phyloP scores from a whole-genome alignment of 2,888 invertebrate genomes.

The Pristionchus arcanus region DNA sequence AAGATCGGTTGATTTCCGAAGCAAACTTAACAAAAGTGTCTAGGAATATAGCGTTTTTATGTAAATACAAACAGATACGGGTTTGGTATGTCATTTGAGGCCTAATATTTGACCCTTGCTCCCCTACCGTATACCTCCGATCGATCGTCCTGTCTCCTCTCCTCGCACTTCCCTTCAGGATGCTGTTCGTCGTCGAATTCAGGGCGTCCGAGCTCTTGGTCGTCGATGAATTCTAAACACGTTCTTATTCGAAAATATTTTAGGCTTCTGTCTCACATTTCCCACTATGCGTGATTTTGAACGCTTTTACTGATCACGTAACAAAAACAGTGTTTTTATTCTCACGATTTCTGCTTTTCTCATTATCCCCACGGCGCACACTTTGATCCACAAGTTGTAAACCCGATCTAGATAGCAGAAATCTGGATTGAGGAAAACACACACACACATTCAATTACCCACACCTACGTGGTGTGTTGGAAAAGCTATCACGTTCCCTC shows the following conservation, averaged over 20 bases:
- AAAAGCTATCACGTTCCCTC: background rate
- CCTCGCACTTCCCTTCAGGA: conserved; percentile 23
- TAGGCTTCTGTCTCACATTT: background rate
- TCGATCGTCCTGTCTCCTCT: background rate
- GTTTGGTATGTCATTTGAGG: too few species aligned
- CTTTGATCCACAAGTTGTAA: background rate
- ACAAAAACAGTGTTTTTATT: background rate
- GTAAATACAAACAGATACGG: too few species aligned
- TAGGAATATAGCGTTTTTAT: too few species aligned
- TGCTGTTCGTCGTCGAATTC: conserved; percentile 18
- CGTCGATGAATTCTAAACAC: background rate
- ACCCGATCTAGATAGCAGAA: background rate
- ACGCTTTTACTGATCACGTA: conserved; percentile 7
- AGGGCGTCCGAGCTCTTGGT: background rate
- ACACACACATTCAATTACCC: background rate
- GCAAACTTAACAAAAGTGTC: too few species aligned
- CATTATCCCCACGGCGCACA: background rate
- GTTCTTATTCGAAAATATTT: background rate
- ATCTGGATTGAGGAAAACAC: background rate
- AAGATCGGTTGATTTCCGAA: too few species aligned
- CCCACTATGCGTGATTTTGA: background rate
- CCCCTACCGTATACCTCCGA: background rate
- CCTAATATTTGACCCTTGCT: background rate
- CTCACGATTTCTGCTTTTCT: background rate
- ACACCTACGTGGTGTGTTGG: background rate